A percentile compares a stretch with the other conserved stretches of the same genome.
phyloP scores from a whole-genome alignment of 2,888 invertebrate species.

The Serripes groenlandicus region DNA sequence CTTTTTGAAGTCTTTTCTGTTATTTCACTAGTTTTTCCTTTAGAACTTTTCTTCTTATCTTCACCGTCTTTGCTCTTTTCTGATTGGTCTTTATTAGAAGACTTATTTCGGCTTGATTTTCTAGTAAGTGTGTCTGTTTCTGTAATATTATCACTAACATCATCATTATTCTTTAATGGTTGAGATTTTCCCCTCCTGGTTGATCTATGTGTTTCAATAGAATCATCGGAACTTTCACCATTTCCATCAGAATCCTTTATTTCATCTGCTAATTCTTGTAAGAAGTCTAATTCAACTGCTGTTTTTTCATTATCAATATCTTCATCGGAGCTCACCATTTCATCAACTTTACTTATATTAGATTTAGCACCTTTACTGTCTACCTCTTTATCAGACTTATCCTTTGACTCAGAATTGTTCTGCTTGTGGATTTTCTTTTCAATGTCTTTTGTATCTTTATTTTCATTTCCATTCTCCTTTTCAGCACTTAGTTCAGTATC shows the following conservation, averaged over 20 bases:
- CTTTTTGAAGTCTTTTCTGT: not conserved
- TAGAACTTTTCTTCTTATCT: slow-evolving; percentile 24
- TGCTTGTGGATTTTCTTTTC: not conserved
- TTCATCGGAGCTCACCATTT: slow-evolving; percentile 26
- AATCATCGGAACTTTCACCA: slow-evolving; percentile 33
- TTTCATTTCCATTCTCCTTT: slow-evolving; percentile 20
- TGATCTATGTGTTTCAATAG: slow-evolving; percentile 27
- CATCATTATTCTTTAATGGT: slow-evolving; percentile 39
- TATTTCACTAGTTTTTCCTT: not conserved
- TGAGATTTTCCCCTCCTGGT: slow-evolving; percentile 28
- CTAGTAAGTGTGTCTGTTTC: slow-evolving; percentile 31
- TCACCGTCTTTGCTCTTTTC: slow-evolving; percentile 38
- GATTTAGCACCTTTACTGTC: slow-evolving; percentile 13
- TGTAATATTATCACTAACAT: slow-evolving; percentile 32
- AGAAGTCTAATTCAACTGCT: slow-evolving; percentile 65
- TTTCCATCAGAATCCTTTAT: slow-evolving; percentile 42
- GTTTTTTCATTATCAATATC: slow-evolving; percentile 49
- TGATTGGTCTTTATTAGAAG: not conserved
- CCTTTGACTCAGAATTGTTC: not conserved
- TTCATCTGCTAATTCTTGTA: slow-evolving; percentile 67
- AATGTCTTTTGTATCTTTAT: slow-evolving; percentile 17
- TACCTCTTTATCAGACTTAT: slow-evolving; percentile 18
- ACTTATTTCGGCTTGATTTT: slow-evolving; percentile 32
- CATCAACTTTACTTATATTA: slow-evolving; percentile 24
- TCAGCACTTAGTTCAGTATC: slow-evolving; percentile 10